These are phyloP conservation scores for Dryoscopus gambensis DNA, from an alignment of 2,113 vertebrate genomes.

Conservation along the genomic window DNA sequence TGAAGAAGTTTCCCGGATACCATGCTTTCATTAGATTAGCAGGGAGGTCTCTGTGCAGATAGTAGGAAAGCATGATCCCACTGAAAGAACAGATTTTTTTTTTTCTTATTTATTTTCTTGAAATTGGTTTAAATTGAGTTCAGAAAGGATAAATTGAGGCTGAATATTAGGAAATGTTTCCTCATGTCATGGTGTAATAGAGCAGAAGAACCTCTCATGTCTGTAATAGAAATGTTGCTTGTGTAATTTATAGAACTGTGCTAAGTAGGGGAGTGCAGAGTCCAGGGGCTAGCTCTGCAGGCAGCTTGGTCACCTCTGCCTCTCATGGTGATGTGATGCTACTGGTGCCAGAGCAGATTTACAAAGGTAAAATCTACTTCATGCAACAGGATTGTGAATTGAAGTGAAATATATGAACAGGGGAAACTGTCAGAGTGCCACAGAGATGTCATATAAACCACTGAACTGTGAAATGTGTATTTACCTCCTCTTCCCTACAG, in stretches of 20 bases:
- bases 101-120: background rate
- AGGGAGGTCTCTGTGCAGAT: background rate
- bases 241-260: background rate
- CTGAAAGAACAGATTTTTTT: background rate
- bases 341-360: background rate
- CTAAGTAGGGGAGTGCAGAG: background rate
- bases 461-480: slow-evolving; percentile 46
- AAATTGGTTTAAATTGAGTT: background rate
- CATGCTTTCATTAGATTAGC: background rate
- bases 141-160: background rate
- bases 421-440: background rate
- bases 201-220: background rate
- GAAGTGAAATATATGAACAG: slow-evolving; percentile 22
- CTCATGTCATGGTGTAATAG: background rate
- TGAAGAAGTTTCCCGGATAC: background rate
- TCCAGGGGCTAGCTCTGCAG: background rate
- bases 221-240: slow-evolving; percentile 4
- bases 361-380: slow-evolving; percentile 12
- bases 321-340: background rate
- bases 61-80: background rate
- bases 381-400: slow-evolving; percentile 14
- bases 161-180: background rate
- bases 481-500: background rate
- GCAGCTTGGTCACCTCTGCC: background rate
- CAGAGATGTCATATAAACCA: background rate